Percentiles rank a stretch among this genome's conserved stretches.
Evolutionary conservation across 2,797 vertebrate genomes (phyloP).

Genomic region (Smutsia temminckii): DNA sequence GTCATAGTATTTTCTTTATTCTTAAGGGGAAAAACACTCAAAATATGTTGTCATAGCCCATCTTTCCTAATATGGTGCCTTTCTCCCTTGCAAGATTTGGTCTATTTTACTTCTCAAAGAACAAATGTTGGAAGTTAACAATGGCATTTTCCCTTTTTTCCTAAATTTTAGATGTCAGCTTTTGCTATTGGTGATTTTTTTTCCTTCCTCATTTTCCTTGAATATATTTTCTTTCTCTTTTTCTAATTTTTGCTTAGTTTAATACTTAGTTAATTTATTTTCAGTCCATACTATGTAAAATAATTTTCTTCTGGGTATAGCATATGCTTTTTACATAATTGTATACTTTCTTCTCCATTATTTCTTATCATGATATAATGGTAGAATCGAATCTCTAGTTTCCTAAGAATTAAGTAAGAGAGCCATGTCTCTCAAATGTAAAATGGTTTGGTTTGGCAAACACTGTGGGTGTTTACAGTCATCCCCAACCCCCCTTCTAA

Average conservation of each 20-base stretch:
- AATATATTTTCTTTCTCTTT: background rate
- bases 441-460: background rate
- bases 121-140: background rate
- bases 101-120: background rate
- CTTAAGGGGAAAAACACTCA: background rate
- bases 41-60: background rate
- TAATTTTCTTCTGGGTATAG: background rate
- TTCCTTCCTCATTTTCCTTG: background rate
- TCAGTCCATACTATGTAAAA: background rate
- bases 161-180: slow-evolving; percentile 1
- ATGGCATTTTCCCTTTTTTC: background rate
- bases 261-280: background rate
- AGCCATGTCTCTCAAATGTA: background rate
- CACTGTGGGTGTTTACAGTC: background rate
- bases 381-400: background rate
- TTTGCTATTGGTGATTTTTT: background rate
- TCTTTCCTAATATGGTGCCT: background rate
- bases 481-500: background rate
- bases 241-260: background rate
- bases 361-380: background rate
- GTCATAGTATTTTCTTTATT: background rate
- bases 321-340: background rate
- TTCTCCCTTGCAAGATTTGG: background rate
- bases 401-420: background rate
- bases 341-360: background rate